Base-by-base conservation (phyloP, 2,888 invertebrate genomes). In the Nomada lathburiana region DNA sequence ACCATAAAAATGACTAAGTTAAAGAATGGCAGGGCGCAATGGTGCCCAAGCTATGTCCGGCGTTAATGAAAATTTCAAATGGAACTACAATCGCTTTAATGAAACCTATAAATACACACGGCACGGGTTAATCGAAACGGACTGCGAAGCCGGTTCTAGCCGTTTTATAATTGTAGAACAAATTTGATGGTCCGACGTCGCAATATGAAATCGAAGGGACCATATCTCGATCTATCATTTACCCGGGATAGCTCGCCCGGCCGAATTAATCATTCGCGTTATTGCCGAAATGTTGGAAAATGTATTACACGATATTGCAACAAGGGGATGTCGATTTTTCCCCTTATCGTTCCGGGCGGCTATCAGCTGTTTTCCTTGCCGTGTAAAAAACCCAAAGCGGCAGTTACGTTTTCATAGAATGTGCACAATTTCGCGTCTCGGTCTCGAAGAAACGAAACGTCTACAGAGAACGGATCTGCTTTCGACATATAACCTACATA, bases 31-130 rank as follows among this genome's bases (percentile, higher is more conserved):
- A 10, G 9, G 2, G 3, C 18, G 23, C 10, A n/a, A 18, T 5
- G 26, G 36, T n/a, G 10, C 18, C 36, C 44, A 26, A 26, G 52
- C 50, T 47, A 71, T 52, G 59, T 55, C 20, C 20, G 0, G 52
- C 42, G 62, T 20, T 79, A 79, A 80, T 79, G 80, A 80, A 79
- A 79, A 79, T 80, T 80, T 71, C 47, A 80, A 80, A 79, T 67
- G 67, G 62, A 55, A 63, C 52, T 70, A 44, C 52, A 57, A 57
- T 55, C 36, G 67, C 42, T 79, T 72, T 79, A 80, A 80, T 80
- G 80, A 79, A 80, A 80, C 52, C 80, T 71, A 80, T 71, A 79
- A 80, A 78, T 67, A 67, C 18, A 59, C 59, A 60, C n/a, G 44
- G 2, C 26, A 23, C 26, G 42, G 65, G 71, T 71, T 80, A 80